Base-by-base conservation (phyloP, 2,888 invertebrate genomes). In the Dione vanillae region DNA sequence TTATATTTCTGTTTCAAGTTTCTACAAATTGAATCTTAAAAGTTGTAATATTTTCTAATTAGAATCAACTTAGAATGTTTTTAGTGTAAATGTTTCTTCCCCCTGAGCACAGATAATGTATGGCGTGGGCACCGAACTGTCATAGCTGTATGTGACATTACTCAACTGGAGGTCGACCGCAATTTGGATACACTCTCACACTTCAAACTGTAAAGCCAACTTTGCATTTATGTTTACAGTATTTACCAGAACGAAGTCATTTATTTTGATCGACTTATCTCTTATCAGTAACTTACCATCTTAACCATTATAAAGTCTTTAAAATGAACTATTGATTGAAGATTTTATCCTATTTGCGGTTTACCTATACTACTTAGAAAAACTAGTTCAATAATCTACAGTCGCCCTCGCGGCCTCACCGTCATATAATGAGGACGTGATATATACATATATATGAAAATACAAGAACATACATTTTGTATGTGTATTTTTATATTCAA, bases 401-500 rank as follows among this genome's bases (percentile, higher is more conserved):
- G 49, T 20, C 19, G 54, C 54, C 16, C 54, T 54, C 37, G 54
- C 56, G 16, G 37, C 56, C 37, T 16, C 37, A 37, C 37, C 37
- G 19, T 37, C 37, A 1, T 37, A 58, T 59, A 67, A 65, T 47
- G 69, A 71, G 66, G 59, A 74, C 66, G 69, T 69, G 58, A 72
- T 69, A 51, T 64, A 67, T 61, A 69, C 37, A 65, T 66, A 54
- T 66, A 56, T 67, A 64, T 72, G 43, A 35, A 51, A 19, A 19
- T 19, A 49, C 19, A 1, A 49, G 11, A 20, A 20, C 59, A 70
- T 65, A 71, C 62, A 72, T 69, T 56, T 40, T 45, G 19, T 40
- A 72, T 69, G 66, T 66, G 66, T 69, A 66, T 72, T 72, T 69
- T 69, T 72, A 49, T 69, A 66, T 49, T 49, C 27, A 58, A 58